Percentiles rank a stretch among this genome's conserved stretches.
These are phyloP conservation scores for Prolemur simus DNA, from an alignment of 2,113 vertebrate genomes.

Conservation along the genomic window DNA sequence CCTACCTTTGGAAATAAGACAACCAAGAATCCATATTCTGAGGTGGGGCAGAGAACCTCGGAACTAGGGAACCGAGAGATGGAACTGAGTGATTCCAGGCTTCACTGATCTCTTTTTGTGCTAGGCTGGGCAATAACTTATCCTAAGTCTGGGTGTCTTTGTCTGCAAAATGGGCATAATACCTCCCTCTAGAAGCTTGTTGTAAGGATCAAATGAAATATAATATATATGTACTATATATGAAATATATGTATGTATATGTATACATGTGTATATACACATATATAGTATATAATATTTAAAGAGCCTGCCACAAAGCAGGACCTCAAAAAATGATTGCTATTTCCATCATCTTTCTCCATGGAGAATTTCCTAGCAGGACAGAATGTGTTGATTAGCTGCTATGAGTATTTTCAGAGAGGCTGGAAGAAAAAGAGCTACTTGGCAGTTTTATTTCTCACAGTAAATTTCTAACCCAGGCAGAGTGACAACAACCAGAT, in stretches of 20 bases:
- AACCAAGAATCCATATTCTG: not conserved
- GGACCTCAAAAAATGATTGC: not conserved
- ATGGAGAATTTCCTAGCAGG: not conserved
- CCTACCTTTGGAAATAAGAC: not conserved
- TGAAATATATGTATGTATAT: too few relatives aligned
- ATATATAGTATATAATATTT: too few relatives aligned
- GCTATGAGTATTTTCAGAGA: not conserved
- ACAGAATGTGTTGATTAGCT: not conserved
- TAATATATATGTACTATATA: not conserved
- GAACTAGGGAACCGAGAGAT: not conserved
- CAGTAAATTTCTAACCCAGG: not conserved
- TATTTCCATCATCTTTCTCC: not conserved
- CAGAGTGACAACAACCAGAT: not conserved
- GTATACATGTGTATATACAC: too few relatives aligned
- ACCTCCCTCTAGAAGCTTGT: not conserved
- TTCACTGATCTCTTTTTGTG: not conserved
- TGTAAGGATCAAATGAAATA: not conserved
- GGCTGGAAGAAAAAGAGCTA: not conserved
- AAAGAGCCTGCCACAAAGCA: not conserved
- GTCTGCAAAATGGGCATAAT: not conserved
- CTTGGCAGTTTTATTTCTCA: not conserved
- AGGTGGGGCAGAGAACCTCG: not conserved
- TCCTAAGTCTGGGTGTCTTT: not conserved
- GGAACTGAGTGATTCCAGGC: not conserved
- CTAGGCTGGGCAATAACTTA: not conserved